Percentiles rank a stretch among this genome's conserved stretches.
phyloP scores from a whole-genome alignment of 2,797 vertebrate genomes.

The Muscicapa comitata region DNA sequence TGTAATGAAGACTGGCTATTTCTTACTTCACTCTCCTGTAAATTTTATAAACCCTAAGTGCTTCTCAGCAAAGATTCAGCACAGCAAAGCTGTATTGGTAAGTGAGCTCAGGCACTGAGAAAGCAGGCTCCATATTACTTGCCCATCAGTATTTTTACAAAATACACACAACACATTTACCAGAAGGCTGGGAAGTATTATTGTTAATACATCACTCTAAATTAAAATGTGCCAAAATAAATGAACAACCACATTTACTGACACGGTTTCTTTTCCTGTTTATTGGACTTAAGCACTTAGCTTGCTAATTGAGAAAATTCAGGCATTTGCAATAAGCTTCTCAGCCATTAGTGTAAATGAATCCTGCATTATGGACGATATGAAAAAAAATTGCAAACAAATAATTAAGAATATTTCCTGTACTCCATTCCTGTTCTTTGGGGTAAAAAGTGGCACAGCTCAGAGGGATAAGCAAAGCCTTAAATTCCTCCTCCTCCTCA shows the following conservation, averaged over 20 bases:
- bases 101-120: background rate
- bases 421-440: background rate
- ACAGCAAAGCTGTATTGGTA: background rate
- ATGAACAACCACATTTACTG: slow-evolving; percentile 47
- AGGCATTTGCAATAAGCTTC: slow-evolving; percentile 29
- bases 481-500: background rate
- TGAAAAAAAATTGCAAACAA: background rate
- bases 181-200: background rate
- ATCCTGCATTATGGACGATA: background rate
- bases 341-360: slow-evolving; percentile 20
- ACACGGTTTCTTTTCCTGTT: slow-evolving; percentile 45
- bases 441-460: background rate
- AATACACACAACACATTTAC: background rate
- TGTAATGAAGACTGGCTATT: slow-evolving; percentile 33
- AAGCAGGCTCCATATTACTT: background rate
- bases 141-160: slow-evolving; percentile 1
- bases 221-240: slow-evolving; percentile 63
- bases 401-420: background rate
- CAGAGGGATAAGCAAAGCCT: background rate
- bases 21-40: slow-evolving; percentile 27
- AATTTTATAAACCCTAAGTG: slow-evolving; percentile 5
- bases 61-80: slow-evolving; percentile 22
- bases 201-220: slow-evolving; percentile 48
- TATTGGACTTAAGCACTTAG: slow-evolving; percentile 45
- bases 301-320: slow-evolving; percentile 55